A percentile compares a stretch with the other conserved stretches of the same genome.
phyloP scores from a whole-genome alignment of 2,113 vertebrate genomes.

The Elephantulus edwardii region DNA sequence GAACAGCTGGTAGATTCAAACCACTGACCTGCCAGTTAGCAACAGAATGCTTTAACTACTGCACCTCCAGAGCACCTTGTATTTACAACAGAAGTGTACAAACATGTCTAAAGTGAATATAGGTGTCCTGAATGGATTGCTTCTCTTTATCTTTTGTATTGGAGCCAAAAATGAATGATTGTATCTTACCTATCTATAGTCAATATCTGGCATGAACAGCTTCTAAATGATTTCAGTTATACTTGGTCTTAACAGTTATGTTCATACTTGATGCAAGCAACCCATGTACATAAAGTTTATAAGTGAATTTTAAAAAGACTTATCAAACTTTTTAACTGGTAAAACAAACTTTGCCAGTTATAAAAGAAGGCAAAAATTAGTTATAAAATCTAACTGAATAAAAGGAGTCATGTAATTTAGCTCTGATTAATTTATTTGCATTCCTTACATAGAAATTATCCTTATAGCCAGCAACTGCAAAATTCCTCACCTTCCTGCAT shows the following conservation, averaged over 20 bases:
- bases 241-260: neutral
- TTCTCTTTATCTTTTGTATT: slow-evolving; percentile 16
- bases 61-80: no score
- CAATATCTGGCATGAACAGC: neutral
- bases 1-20: no score
- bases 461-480: neutral
- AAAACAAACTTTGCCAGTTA: neutral
- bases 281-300: neutral
- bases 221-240: neutral
- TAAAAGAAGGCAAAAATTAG: neutral
- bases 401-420: slow-evolving; percentile 18
- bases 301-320: neutral
- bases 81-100: neutral
- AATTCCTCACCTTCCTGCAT: neutral
- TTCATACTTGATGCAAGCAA: neutral
- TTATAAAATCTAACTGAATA: slow-evolving; percentile 32
- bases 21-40: no score
- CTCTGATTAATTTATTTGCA: neutral
- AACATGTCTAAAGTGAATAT: neutral
- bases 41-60: no score
- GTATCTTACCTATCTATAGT: neutral
- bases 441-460: neutral
- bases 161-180: neutral
- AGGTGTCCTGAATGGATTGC: neutral
- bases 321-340: neutral